Evolutionary conservation across 53 echinoderm and acorn worm genomes (phyloP), one percentile per base, ranked within the genome.

Genomic region (Antedon mediterranea): DNA sequence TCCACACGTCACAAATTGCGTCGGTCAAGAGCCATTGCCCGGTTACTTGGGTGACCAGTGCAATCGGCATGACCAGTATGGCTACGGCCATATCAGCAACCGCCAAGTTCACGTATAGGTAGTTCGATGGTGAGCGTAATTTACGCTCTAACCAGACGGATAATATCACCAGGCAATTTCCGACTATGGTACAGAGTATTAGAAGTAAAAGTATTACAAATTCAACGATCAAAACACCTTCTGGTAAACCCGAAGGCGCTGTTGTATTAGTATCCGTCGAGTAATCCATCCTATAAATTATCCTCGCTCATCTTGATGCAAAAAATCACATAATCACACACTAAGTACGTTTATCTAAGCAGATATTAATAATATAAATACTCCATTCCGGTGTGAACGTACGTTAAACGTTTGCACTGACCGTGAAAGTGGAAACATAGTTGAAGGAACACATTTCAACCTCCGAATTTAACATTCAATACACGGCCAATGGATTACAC

Each of bases 51-150:
- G 84, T 82, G 0, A 88, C 90, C 1, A 89, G 82, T 0, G 84
- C 90, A 9, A 98, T 86, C 11, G 98, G 98, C 93, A 98, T 98
- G n/a, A 93, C 98, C 29, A 98, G 79, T 5, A 89, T 42, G 15
- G 86, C 98, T 4, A 98, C 98, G 30, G 83, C 74, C 27, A 98
- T 41, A 43, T 98, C 98, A 2, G 98, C 85, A 0, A 93, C 81
- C 34, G 98, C 98, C 28, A 98, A 84, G 71, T 92, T 92, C 30
- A 93, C 84, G 77, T 93, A 93, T 30, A 98, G 86, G 31, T 93
- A 88, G 44, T 98, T 98, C 3, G 98, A 86, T 0, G 98, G 88
- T 28, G 88, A 90, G 28, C 89, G 88, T 0, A 98, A 82, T 41
- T 90, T 90, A n/a, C 86, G 81, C 26, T 92, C 90, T 9, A 88